Base-by-base conservation (phyloP, 2,888 invertebrate genomes). In the Pelosia muscerda region DNA sequence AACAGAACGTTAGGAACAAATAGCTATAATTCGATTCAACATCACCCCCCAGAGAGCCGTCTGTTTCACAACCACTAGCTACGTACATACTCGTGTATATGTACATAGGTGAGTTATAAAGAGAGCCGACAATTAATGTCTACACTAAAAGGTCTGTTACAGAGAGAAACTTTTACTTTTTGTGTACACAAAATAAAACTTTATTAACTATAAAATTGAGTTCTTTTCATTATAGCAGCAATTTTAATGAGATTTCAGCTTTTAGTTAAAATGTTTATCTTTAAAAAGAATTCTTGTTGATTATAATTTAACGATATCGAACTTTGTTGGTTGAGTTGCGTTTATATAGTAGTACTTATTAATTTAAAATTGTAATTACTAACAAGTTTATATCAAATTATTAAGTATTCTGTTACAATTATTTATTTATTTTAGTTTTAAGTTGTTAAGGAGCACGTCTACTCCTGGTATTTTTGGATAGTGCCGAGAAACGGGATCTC, bases 1-100 rank as follows among this genome's bases (percentile, higher is more conserved):
- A 84, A 75, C 71, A 75, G 77, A 75, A 78, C 74, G 78, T 72
- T 78, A 73, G 77, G 85, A 88, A 88, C 87, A 89, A 90, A 90
- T 87, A 87, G 90, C 87, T 81, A 90, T 89, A 90, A 89, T 88
- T 89, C 88, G 90, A 90, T 85, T 82, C 82, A 68, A 80, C 80
- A 89, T 79, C 74, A 78, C 88, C 83, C 90, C 90, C 80, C 64
- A 4, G 92, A 88, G 92, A 81, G 79, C 79, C 85, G 82, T 92
- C 85, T 63, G 77, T 85, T 79, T 81, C 79, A 66, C 63, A 61
- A 63, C 59, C 66, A n/a, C 59, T 63, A 70, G 60, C 64, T 70
- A 71, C 68, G 73, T 34, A 60, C 64, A 72, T 74, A 71, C 72
- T 57, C 19, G 2, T 10, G 22, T 49, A 15, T n/a, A 53, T 63